phyloP scores from a whole-genome alignment of 2,797 vertebrate species.

The Bovichtus variegatus region DNA sequence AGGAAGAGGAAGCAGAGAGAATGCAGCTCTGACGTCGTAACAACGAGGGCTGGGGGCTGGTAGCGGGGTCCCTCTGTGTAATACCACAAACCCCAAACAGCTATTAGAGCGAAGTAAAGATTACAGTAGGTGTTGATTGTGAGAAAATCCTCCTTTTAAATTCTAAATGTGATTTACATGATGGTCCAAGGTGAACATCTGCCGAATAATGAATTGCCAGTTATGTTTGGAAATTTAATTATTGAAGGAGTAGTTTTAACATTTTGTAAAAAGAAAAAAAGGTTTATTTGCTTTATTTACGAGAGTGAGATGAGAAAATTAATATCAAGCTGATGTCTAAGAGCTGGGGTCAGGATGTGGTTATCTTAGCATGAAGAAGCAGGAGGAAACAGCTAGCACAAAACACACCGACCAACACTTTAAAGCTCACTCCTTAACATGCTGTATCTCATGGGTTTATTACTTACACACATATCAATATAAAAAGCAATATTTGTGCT shows the following conservation, averaged over 20 bases:
- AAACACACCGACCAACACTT: neutral
- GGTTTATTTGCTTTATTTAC: neutral
- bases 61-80: conserved; percentile 14
- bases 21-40: conserved; percentile 72
- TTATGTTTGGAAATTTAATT: neutral
- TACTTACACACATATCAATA: neutral
- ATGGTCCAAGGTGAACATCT: neutral
- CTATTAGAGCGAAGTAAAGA: conserved; percentile 2
- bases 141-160: conserved; percentile 7
- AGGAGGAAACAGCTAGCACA: neutral
- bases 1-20: conserved; percentile 77
- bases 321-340: neutral
- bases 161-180: neutral
- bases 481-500: too few species aligned
- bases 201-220: neutral
- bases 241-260: neutral
- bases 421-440: neutral
- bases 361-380: too few species aligned
- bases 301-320: neutral
- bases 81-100: conserved; percentile 14
- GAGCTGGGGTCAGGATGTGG: too few species aligned
- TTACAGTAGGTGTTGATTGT: neutral
- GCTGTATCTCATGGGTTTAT: neutral
- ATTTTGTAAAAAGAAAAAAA: too few species aligned
- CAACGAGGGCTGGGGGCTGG: conserved; percentile 42